phyloP scores from a whole-genome alignment of 1,140 invertebrate genomes.

The Eumeta japonica region DNA sequence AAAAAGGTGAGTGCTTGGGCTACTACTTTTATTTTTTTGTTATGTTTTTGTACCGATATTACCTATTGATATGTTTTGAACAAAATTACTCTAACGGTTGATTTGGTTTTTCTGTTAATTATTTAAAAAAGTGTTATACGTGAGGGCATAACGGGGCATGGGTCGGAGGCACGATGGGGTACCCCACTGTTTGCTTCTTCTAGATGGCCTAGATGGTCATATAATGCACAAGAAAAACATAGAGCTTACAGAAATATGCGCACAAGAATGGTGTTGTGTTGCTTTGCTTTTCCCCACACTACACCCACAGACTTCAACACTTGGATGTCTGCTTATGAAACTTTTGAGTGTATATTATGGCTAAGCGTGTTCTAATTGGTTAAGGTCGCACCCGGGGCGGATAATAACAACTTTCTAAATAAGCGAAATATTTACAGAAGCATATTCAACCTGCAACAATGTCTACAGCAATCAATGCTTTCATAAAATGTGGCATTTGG shows the following conservation, averaged over 20 bases:
- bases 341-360: slow-evolving; percentile 32
- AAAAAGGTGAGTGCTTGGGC: no score
- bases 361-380: slow-evolving; percentile 14
- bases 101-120: no score
- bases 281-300: slow-evolving; percentile 30
- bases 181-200: no score
- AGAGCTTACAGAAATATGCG: slow-evolving; percentile 15
- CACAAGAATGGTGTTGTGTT: slow-evolving; percentile 19
- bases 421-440: no score
- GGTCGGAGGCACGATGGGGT: no score
- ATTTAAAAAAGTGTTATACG: no score
- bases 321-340: slow-evolving; percentile 37
- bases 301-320: slow-evolving; percentile 33
- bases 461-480: slow-evolving; percentile 33
- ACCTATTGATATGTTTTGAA: no score
- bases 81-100: no score
- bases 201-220: slow-evolving; percentile 34
- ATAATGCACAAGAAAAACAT: slow-evolving; percentile 18
- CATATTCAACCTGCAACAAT: slow-evolving; percentile 30
- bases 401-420: slow-evolving; percentile 23
- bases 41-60: no score
- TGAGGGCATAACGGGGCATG: no score
- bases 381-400: slow-evolving; percentile 17
- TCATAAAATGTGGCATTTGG: slow-evolving; percentile 36
- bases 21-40: no score